Evolutionary conservation across 2,888 invertebrate species (phyloP), one percentile per base, ranked within the genome.

Genomic region (Bembecia ichneumoniformis): DNA sequence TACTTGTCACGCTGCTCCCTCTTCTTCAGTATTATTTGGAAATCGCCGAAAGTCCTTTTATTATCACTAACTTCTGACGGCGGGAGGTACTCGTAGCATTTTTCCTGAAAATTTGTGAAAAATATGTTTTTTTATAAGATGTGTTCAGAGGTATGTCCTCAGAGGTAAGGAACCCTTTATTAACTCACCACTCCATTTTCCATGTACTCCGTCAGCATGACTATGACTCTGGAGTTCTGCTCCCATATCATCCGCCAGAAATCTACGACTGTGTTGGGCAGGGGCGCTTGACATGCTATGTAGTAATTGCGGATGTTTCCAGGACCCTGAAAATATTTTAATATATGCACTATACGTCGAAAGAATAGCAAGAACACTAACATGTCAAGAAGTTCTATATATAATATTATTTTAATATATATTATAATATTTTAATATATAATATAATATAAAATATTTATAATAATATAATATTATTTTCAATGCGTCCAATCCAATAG

Each of bases 161-260:
- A 17, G 17, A 17, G 17, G 20, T 20, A 20, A 36, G 5, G 20
- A 7, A 0, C 7, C 7, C 20, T 7, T 20, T 20, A 20, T 20
- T 9, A 51, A 77, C 90, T 87, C 74, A 94, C 94, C 66, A 95
- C 92, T 52, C 96, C 96, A 62, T 95, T 94, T 81, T 97, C 97
- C 66, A 92, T 93, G 53, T 96, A 91, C 77, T 95, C 95, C 0
- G 96, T 97, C 35, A 97, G 88, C 95, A 97, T 97, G 53, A 97
- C 90, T 56, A 98, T 90, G 43, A 96, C 93, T 62, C 95, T 91
- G 11, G 92, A 91, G 76, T 97, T 95, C 74, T 97, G 96, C 68
- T 97, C 96, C 97, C 97, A 97, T 48, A 97, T 90, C 97, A 98
- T 97, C 44, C 95, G 90, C 97, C 97, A 98, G 77, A 97, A 97